phyloP scores from a whole-genome alignment of 1,140 invertebrate genomes.

The Mya arenaria region DNA sequence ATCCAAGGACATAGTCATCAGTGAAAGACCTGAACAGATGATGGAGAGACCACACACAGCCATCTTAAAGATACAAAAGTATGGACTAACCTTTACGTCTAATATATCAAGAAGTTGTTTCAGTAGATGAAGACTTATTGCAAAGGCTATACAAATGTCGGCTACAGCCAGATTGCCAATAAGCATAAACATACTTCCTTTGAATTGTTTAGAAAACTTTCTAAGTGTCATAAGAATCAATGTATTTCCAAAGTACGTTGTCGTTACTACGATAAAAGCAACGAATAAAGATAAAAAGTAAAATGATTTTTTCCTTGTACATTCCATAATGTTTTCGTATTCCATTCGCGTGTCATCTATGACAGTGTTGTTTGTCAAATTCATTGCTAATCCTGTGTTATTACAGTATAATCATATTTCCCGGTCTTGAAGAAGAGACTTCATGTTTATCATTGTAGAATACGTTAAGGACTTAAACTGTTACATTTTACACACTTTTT shows the following conservation, averaged over 20 bases:
- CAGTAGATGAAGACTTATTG: background rate
- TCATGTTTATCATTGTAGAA: too few relatives aligned
- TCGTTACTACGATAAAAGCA: background rate
- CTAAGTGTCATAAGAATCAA: background rate
- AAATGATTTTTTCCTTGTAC: too few relatives aligned
- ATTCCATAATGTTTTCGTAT: too few relatives aligned
- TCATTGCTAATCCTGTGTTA: too few relatives aligned
- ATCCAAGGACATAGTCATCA: background rate
- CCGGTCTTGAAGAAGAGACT: too few relatives aligned
- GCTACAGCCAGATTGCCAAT: slow-evolving; percentile 1
- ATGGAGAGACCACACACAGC: background rate
- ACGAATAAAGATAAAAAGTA: too few relatives aligned
- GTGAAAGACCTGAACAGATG: background rate
- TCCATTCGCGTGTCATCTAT: too few relatives aligned
- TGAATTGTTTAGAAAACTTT: background rate
- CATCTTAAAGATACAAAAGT: background rate
- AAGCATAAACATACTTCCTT: background rate
- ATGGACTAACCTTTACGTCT: background rate
- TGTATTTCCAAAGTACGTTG: slow-evolving; percentile 24
- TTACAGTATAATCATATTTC: too few relatives aligned
- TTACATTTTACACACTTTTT: too few relatives aligned
- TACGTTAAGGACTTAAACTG: too few relatives aligned
- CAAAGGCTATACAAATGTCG: background rate
- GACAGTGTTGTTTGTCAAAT: too few relatives aligned
- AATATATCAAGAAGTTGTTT: background rate